Conservation (phyloP, 2,113 vertebrate genomes). For the Eonycteris spelaea region DNA sequence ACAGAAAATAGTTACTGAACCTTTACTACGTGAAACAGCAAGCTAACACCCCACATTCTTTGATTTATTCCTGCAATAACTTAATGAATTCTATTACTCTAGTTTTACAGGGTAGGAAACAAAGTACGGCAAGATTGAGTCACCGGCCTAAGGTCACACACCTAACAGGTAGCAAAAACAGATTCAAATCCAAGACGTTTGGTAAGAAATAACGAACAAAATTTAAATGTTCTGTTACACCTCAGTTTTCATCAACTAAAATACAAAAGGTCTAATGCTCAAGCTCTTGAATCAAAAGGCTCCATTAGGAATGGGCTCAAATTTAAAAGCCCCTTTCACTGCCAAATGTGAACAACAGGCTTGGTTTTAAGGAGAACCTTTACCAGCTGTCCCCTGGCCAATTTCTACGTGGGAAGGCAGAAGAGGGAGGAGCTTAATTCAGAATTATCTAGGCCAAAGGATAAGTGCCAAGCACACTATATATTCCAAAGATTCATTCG, state of each 20-base stretch:
- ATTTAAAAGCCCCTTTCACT: not conserved
- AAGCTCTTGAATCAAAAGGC: not conserved
- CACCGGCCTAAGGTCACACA: not conserved
- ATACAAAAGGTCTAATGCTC: not conserved
- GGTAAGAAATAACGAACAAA: not conserved
- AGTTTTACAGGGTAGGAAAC: not conserved
- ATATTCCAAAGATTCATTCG: not conserved
- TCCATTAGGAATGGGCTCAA: conserved; percentile 13
- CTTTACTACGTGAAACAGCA: fast-evolving
- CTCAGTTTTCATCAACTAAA: not conserved
- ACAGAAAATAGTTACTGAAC: not conserved
- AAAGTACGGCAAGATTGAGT: not conserved
- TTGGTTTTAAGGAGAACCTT: not conserved
- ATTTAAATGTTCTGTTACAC: not conserved
- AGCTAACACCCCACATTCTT: not conserved
- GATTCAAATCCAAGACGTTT: not conserved
- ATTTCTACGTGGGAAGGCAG: not conserved
- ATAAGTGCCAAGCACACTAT: not conserved
- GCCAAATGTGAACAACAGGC: conserved; percentile 9
- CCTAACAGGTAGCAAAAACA: not conserved
- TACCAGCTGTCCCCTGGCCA: not conserved
- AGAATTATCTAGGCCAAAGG: not conserved
- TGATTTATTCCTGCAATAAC: not conserved
- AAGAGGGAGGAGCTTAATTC: not conserved
- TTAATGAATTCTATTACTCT: not conserved